A percentile compares a stretch with the other conserved stretches of the same genome.
Evolutionary conservation across 1,140 invertebrate species (phyloP).

Genomic region (Dendrolimus kikuchii): DNA sequence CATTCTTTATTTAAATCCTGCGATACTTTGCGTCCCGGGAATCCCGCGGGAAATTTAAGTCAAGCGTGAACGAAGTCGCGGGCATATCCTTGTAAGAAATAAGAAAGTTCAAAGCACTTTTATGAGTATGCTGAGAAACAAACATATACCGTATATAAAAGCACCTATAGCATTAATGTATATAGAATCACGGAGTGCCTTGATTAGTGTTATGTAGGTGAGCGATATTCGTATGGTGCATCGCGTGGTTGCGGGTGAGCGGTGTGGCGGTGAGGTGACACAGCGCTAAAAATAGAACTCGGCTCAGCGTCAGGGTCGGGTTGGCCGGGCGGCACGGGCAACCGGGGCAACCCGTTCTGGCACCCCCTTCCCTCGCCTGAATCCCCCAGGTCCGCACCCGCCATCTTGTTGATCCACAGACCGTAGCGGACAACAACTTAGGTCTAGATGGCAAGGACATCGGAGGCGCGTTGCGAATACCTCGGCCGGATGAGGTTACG

Average conservation of each 20-base stretch:
- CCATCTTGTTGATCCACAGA: slow-evolving; percentile 60
- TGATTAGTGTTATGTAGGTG: slow-evolving; percentile 17
- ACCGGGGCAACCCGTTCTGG: slow-evolving; percentile 35
- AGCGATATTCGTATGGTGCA: slow-evolving; percentile 36
- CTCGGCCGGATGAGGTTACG: slow-evolving; percentile 20
- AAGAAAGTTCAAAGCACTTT: slow-evolving; percentile 11
- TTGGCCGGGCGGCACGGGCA: slow-evolving; percentile 30
- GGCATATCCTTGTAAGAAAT: background rate
- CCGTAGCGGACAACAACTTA: slow-evolving; percentile 43
- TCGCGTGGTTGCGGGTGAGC: slow-evolving; percentile 40
- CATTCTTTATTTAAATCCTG: too few relatives aligned
- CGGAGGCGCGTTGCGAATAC: slow-evolving; percentile 27
- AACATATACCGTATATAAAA: too few relatives aligned
- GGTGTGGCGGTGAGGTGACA: slow-evolving; percentile 56
- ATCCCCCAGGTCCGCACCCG: slow-evolving; percentile 34
- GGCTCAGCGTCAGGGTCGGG: slow-evolving; percentile 38
- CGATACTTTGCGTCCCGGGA: too few relatives aligned
- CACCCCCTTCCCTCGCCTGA: slow-evolving; percentile 39
- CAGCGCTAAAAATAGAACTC: slow-evolving; percentile 68
- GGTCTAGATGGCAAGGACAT: slow-evolving; percentile 47
- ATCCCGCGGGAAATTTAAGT: too few relatives aligned
- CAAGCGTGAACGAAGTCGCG: too few relatives aligned
- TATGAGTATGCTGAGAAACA: background rate
- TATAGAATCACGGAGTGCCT: too few relatives aligned
- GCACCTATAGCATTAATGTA: too few relatives aligned